Base-by-base conservation (phyloP, 2,797 vertebrate species). In the Sebastes nivosus region DNA sequence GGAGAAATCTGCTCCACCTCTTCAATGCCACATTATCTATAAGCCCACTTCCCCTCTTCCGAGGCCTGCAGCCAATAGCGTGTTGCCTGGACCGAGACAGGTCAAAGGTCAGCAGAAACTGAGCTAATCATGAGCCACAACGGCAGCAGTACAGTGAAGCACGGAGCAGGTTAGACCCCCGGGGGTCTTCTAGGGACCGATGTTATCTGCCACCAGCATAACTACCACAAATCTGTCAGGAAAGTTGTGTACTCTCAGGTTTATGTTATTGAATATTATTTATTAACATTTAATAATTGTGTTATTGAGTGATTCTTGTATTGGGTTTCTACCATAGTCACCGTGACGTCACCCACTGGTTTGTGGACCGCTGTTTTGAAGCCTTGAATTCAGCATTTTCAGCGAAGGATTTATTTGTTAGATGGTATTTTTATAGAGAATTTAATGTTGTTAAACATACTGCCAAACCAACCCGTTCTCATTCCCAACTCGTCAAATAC, bases 1-100 rank as follows among this genome's bases (percentile, higher is more conserved):
- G 42, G 13, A 0, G 13, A 85, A 94, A 94, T 90, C 92, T 93
- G 92, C 86, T 84, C 84, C 87, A 89, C 86, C 85, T 91, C 89
- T 80, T 91, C 79, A 84, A 80, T 83, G 90, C 84, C 93, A 93
- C 73, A 74, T 83, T 83, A 77, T 81, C 81, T 79, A 70, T 71
- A 84, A 75, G 55, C 68, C 10, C 57, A 10, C 50, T 18, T 83
- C 60, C 57, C 57, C 46, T 61, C 67, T 61, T n/a, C 42, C 1
- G 11, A 79, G 32, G 81, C 54, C 50, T 46, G 61, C 25, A 82
- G 80, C 85, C 77, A 79, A 81, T 72, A 77, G 69, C 81, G 70
- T 30, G 81, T 70, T 79, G 79, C 70, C 72, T 79, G 76, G 63
- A 74, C 83, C 73, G 29, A 83, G 82, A 81, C 67, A 34, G 78